Evolutionary conservation across 2,113 vertebrate genomes (phyloP).

Genomic region (Burhinus oedicnemus): DNA sequence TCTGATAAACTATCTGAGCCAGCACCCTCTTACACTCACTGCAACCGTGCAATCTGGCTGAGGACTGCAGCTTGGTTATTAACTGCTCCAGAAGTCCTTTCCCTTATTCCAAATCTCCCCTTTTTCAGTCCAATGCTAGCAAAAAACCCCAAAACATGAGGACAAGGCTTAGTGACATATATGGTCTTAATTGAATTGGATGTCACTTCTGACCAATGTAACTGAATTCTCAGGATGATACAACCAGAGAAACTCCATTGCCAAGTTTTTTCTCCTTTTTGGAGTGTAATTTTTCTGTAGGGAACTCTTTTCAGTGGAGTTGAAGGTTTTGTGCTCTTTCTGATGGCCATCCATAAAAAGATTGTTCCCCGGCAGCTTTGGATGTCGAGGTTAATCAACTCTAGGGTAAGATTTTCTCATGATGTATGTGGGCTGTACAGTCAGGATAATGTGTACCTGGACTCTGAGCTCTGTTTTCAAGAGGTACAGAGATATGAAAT

Average conservation of each 20-base stretch:
- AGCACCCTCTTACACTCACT: rapidly evolving
- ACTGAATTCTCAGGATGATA: background rate
- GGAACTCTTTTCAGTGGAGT: background rate
- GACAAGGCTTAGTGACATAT: background rate
- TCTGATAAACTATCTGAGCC: background rate
- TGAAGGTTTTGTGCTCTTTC: background rate
- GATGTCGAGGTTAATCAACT: background rate
- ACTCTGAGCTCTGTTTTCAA: background rate
- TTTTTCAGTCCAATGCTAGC: background rate
- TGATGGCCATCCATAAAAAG: background rate
- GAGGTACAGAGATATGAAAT: background rate
- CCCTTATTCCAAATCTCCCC: background rate
- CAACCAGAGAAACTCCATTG: background rate
- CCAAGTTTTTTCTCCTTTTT: background rate
- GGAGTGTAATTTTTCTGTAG: background rate
- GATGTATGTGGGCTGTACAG: background rate
- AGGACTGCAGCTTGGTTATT: background rate
- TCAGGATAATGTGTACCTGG: background rate
- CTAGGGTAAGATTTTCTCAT: background rate
- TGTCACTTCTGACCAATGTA: background rate
- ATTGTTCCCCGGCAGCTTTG: background rate
- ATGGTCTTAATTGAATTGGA: background rate
- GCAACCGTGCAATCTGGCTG: background rate
- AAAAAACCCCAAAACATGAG: background rate
- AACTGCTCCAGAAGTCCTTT: background rate